Base-by-base conservation (phyloP, 1,140 invertebrate genomes). In the Drosophila bipectinata region DNA sequence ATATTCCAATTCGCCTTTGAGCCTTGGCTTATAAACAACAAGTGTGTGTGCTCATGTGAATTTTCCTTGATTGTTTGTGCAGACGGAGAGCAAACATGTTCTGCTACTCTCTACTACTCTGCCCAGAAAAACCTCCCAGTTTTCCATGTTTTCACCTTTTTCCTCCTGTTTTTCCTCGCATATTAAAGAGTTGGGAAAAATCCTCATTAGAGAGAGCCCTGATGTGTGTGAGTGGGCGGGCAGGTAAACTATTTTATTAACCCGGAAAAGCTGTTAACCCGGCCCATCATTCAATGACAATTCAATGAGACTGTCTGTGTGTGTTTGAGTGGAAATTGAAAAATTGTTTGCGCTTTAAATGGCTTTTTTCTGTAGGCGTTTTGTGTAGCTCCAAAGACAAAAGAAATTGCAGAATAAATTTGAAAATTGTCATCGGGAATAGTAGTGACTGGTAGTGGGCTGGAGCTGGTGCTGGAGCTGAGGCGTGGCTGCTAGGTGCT, bases 21-120 rank as follows among this genome's bases (percentile, higher is more conserved):
- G 55, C 30, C 41, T 44, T 55, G 51, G 47, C 41, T 44, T 44
- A 44, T 44, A 44, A 44, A 44, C 41, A 44, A 44, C 18, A 14
- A 15, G 34, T 12, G 34, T 37, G 41, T 44, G 41, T 44, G 41
- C 41, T 44, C 9, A 44, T 44, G 37, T 52, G 56, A 44, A 32
- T 62, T 54, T 47, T 72, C 32, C 51, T 49, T 53, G 44, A 60
- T 48, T 85, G 81, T 81, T 78, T 81, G 69, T 64, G 81, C 81
- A 85, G 81, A 85, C 81, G 67, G 59, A 68, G 30, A 64, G 79
- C 77, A 85, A 85, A 81, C 72, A 79, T 37, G 51, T 55, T 54
- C 21, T 21, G 21, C 21, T 21, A 18, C 21, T 21, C 21, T 18
- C 18, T 18, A 18, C 18, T 21, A 21, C 21, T 30, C 52, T 47